These are phyloP conservation scores for Scalopus aquaticus DNA, from an alignment of 2,113 vertebrate genomes.

Conservation along the genomic window DNA sequence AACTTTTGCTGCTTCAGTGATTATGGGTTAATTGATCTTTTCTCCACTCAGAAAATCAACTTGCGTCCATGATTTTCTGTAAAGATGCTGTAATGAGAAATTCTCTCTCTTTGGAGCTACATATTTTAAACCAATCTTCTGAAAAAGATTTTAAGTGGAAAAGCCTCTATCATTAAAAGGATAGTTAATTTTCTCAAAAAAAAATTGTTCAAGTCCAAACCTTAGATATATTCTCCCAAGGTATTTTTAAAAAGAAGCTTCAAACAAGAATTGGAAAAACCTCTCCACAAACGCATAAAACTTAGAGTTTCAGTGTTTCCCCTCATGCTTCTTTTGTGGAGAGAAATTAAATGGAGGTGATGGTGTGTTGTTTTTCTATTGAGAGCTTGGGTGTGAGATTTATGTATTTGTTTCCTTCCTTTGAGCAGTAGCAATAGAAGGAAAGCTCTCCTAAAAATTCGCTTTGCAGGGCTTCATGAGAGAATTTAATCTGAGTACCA, in stretches of 20 bases:
- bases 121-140: constrained; percentile 44
- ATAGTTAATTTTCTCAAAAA: constrained; percentile 49
- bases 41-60: constrained; percentile 30
- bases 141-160: neutral
- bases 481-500: constrained; percentile 39
- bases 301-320: neutral
- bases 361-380: neutral
- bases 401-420: constrained; percentile 3
- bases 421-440: neutral
- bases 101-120: neutral
- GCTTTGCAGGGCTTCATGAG: neutral
- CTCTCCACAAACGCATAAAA: neutral
- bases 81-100: constrained; percentile 33
- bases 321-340: neutral
- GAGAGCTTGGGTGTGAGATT: neutral
- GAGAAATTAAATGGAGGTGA: neutral
- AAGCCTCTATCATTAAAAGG: constrained; percentile 40
- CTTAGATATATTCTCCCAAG: neutral
- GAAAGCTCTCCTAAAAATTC: neutral
- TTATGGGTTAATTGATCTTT: constrained; percentile 59
- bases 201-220: constrained; percentile 21
- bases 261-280: neutral
- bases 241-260: neutral
- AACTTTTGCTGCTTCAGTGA: neutral
- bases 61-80: constrained; percentile 22